Evolutionary conservation across 2,113 vertebrate species (phyloP).

Genomic region (Nyctereutes procyonoides): DNA sequence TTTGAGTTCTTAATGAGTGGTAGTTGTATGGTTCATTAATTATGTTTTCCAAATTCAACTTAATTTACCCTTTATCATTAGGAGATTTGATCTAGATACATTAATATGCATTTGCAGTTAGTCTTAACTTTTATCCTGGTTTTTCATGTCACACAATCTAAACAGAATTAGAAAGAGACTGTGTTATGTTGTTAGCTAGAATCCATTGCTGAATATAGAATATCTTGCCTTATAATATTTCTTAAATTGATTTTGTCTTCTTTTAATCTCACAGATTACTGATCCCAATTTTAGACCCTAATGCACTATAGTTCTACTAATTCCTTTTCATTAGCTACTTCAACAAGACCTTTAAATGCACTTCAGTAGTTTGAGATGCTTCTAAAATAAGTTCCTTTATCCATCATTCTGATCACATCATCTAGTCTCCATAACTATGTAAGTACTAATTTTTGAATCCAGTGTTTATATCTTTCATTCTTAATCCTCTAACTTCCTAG

Average conservation of each 20-base stretch:
- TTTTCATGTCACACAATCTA: neutral
- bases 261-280: slow-evolving; percentile 6
- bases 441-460: neutral
- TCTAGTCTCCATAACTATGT: neutral
- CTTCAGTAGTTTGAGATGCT: neutral
- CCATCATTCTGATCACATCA: neutral
- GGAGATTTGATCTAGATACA: neutral
- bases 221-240: neutral
- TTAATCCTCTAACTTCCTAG: neutral
- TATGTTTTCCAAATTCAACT: neutral
- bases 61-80: neutral
- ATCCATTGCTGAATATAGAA: neutral
- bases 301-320: neutral
- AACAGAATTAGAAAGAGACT: neutral
- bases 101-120: neutral
- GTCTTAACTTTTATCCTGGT: neutral
- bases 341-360: neutral
- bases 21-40: neutral
- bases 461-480: neutral
- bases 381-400: neutral
- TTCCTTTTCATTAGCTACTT: neutral
- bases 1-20: neutral
- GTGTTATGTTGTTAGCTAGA: neutral
- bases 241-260: neutral
- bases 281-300: neutral